Base-by-base conservation (phyloP, 2,113 vertebrate genomes). In the Heterochromis multidens region DNA sequence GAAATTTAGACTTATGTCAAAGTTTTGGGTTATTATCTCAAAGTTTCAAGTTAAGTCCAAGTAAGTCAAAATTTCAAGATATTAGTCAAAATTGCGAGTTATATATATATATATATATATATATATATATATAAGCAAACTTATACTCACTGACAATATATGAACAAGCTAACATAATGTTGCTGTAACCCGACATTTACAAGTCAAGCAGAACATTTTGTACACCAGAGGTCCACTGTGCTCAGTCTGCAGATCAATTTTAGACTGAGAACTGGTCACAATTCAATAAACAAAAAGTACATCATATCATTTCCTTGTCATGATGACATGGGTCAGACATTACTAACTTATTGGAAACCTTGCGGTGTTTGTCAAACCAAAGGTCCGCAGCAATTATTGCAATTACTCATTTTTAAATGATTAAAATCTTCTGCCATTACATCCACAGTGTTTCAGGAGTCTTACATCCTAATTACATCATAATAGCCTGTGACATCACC, bases 401-500 rank as follows among this genome's bases (percentile, higher is more conserved):
- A 19, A 27, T 19, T 25, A 21, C 12, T 72, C 19, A 72, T 31
- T 27, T 49, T 49, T n/a, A 52, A 72, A 72, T 29, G 40, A 27
- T 17, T 11, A 10, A 19, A 43, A 46, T 70, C 1, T 25, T 29
- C 2, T 46, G 21, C 2, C 4, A 60, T 84, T 35, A 27, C 81
- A 43, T 79, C 31, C 83, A 10, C 72, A 9, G 40, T 7, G 17
- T 27, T 87, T 88, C 6, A 43, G 43, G 3, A 40, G 33, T 77
- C 21, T 65, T 65, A 58, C 82, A 85, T 31, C 17, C 8, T 25
- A 33, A 65, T 90, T 88, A 23, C 91, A 87, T 0, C 49, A 84
- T 52, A 14, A 25, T 27, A 37, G 7, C 43, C 7, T 23, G 3
- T 23, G 6, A 19, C 31, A 46, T 9, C 1, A 16, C 3, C 13